These are phyloP conservation scores for Cydia strobilella DNA, from an alignment of 1,140 invertebrate genomes.

Conservation along the genomic window DNA sequence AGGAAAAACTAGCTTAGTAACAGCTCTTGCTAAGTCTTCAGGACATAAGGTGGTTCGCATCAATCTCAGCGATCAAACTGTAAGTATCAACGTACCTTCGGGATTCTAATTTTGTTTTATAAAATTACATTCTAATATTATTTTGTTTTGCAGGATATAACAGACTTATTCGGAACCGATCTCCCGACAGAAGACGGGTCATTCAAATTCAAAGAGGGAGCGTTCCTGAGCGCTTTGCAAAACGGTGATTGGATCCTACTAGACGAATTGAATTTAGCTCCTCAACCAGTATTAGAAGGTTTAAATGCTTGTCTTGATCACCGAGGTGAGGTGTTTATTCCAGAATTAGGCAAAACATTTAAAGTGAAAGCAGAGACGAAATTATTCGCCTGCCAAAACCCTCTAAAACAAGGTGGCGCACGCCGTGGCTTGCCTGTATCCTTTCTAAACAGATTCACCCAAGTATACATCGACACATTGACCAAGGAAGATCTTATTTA, in stretches of 20 bases:
- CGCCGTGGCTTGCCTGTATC: constrained; percentile 97
- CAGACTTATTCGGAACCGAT: constrained; percentile 99
- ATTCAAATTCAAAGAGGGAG: constrained; percentile 98
- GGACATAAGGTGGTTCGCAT: constrained; percentile 93
- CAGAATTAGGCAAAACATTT: constrained; percentile 95
- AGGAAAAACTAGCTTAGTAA: constrained; percentile 97
- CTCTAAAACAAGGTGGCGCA: constrained; percentile 96
- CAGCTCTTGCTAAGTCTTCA: constrained; percentile 92
- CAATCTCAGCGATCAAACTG: constrained; percentile 99
- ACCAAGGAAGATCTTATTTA: constrained; percentile 87
- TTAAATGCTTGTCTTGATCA: constrained; percentile 99
- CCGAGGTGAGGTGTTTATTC: constrained; percentile 96
- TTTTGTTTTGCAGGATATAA: constrained; percentile 88
- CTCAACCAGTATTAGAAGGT: constrained; percentile 98
- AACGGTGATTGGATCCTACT: constrained; percentile 97
- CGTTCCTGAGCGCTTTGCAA: constrained; percentile 95
- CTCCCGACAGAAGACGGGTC: constrained; percentile 96
- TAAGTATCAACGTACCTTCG: constrained; percentile 73
- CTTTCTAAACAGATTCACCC: constrained; percentile 98
- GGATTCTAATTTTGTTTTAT: background rate
- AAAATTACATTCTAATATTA: constrained; percentile 36
- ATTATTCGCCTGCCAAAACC: constrained; percentile 99
- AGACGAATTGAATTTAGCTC: constrained; percentile 99
- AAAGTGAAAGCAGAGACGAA: constrained; percentile 87
- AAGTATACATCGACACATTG: constrained; percentile 94